Conservation (phyloP, 1,140 invertebrate genomes). For the Drosophila suzukii region DNA sequence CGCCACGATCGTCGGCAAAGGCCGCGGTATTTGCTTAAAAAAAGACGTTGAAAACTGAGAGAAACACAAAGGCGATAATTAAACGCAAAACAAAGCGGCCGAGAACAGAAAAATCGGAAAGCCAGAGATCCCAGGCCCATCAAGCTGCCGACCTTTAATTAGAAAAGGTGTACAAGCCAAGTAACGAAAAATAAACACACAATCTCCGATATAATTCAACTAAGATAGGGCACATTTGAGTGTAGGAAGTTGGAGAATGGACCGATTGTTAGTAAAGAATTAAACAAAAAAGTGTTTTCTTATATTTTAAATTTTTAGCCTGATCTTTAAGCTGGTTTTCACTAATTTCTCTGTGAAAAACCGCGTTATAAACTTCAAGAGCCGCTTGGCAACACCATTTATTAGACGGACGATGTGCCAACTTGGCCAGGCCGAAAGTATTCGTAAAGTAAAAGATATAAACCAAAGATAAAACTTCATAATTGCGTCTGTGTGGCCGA, state of each 20-base stretch:
- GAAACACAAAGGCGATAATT: slow-evolving; percentile 78
- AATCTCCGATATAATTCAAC: background rate
- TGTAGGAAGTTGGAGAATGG: background rate
- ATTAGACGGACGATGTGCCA: slow-evolving; percentile 75
- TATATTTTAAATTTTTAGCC: background rate
- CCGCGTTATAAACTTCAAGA: slow-evolving; percentile 9
- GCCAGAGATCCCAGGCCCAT: slow-evolving; percentile 46
- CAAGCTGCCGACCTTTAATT: slow-evolving; percentile 75
- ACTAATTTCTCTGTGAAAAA: slow-evolving; percentile 3
- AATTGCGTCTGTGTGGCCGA: slow-evolving; percentile 74
- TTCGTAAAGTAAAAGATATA: slow-evolving; percentile 61
- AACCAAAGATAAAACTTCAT: slow-evolving; percentile 79
- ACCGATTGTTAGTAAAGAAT: background rate
- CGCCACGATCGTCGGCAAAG: slow-evolving; percentile 75
- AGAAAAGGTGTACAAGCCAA: slow-evolving; percentile 68
- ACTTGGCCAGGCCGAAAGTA: slow-evolving; percentile 50
- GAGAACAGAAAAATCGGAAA: slow-evolving; percentile 50
- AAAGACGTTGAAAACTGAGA: slow-evolving; percentile 22
- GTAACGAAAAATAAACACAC: slow-evolving; percentile 22
- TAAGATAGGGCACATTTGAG: background rate
- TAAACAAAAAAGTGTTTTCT: background rate
- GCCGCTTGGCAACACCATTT: slow-evolving; percentile 52
- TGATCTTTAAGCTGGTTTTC: background rate
- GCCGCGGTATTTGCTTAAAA: slow-evolving; percentile 73
- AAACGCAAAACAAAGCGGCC: slow-evolving; percentile 79